phyloP scores from a whole-genome alignment of 2,888 invertebrate genomes.

The Erebia palarica region DNA sequence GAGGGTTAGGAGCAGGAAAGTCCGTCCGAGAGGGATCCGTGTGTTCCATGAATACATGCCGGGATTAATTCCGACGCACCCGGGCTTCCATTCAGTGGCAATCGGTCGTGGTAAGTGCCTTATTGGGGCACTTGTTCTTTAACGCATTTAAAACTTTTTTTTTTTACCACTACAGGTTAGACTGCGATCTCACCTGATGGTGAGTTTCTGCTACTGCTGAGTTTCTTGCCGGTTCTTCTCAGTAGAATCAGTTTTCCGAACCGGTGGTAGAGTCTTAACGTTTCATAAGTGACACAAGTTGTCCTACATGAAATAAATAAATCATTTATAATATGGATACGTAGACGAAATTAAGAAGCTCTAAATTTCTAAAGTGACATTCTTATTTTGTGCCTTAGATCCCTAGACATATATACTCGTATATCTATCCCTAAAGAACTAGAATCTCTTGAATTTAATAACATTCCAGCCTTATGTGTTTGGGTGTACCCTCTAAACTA shows the following conservation, averaged over 20 bases:
- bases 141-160: not conserved
- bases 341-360: no score
- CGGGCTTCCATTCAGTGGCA: not conserved
- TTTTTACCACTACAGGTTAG: no score
- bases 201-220: no score
- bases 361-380: not conserved
- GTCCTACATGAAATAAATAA: no score
- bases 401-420: not conserved
- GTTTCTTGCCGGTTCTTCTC: no score
- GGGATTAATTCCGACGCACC: not conserved
- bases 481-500: slow-evolving; percentile 17
- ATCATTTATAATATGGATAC: no score
- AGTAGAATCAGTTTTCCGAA: no score
- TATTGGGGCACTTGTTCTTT: not conserved
- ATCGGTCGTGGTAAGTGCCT: not conserved
- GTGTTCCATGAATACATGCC: slow-evolving; percentile 5
- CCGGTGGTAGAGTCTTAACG: no score
- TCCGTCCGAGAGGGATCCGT: not conserved
- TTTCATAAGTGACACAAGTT: no score
- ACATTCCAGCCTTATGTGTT: not conserved
- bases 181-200: no score
- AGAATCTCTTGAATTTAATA: slow-evolving; percentile 16
- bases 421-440: not conserved
- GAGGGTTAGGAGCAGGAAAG: not conserved
- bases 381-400: slow-evolving; percentile 5